A percentile compares a stretch with the other conserved stretches of the same genome.
These are phyloP conservation scores for Nyleta sp. DNA, from an alignment of 2,888 invertebrate species.

Conservation along the genomic window DNA sequence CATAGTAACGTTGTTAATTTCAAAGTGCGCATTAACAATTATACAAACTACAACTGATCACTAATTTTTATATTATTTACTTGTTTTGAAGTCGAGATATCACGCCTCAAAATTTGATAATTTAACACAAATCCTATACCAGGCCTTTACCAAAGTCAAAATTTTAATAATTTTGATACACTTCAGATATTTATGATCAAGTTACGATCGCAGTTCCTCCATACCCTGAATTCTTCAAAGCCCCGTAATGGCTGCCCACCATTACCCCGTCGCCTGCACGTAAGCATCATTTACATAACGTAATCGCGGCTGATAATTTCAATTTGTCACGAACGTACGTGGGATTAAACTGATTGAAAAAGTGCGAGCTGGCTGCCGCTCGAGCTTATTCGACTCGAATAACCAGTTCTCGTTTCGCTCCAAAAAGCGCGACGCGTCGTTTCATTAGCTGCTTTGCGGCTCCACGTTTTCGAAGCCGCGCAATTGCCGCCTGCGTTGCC, in stretches of 20 bases:
- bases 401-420: constrained; percentile 70
- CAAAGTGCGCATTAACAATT: no score
- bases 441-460: constrained; percentile 27
- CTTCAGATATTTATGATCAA: no score
- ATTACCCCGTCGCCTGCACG: neutral
- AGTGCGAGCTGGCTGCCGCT: constrained; percentile 27
- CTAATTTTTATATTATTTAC: no score
- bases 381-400: constrained; percentile 43
- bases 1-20: no score
- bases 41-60: no score
- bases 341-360: constrained; percentile 47
- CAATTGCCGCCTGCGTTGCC: constrained; percentile 9
- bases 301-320: constrained; percentile 39
- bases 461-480: constrained; percentile 5
- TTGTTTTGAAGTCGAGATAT: no score
- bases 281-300: constrained; percentile 33
- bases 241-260: constrained; percentile 1
- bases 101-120: no score
- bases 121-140: no score
- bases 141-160: no score
- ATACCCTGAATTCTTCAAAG: neutral
- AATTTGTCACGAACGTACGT: constrained; percentile 44
- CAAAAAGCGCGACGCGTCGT: constrained; percentile 67
- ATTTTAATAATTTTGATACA: no score
- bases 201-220: neutral